phyloP scores from a whole-genome alignment of 2,888 invertebrate genomes.

The Agonopterix arenella region DNA sequence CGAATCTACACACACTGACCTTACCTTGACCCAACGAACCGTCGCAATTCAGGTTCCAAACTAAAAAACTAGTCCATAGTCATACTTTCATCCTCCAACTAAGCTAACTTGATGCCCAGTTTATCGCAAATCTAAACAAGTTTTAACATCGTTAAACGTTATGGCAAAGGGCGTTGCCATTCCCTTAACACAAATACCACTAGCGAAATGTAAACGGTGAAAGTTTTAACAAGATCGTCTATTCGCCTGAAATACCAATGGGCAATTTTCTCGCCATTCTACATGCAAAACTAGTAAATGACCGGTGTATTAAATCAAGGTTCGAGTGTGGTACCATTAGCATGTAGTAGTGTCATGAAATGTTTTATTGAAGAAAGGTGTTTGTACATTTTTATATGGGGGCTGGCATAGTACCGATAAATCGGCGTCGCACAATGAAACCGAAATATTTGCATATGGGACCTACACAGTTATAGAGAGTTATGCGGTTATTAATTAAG shows the following conservation, averaged over 20 bases:
- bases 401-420: too few species aligned
- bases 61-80: too few species aligned
- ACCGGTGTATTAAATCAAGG: constrained; percentile 11
- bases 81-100: not conserved
- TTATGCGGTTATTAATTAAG: too few species aligned
- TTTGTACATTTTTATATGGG: too few species aligned
- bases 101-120: constrained; percentile 1
- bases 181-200: constrained; percentile 62
- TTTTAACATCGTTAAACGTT: constrained; percentile 38
- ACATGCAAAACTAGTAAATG: constrained; percentile 25
- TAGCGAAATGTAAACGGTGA: constrained; percentile 61
- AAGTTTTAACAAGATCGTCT: constrained; percentile 46
- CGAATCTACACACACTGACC: too few species aligned
- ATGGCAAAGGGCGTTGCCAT: constrained; percentile 42
- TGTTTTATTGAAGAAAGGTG: too few species aligned
- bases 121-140: constrained; percentile 30
- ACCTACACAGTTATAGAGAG: too few species aligned
- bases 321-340: not conserved
- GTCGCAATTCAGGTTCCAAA: too few species aligned
- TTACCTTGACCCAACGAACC: too few species aligned
- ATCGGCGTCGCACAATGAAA: too few species aligned
- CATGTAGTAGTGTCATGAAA: too few species aligned
- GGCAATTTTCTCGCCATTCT: constrained; percentile 32
- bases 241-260: constrained; percentile 55
- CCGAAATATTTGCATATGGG: too few species aligned